phyloP scores from a whole-genome alignment of 2,888 invertebrate species.

The Andrena fulva region DNA sequence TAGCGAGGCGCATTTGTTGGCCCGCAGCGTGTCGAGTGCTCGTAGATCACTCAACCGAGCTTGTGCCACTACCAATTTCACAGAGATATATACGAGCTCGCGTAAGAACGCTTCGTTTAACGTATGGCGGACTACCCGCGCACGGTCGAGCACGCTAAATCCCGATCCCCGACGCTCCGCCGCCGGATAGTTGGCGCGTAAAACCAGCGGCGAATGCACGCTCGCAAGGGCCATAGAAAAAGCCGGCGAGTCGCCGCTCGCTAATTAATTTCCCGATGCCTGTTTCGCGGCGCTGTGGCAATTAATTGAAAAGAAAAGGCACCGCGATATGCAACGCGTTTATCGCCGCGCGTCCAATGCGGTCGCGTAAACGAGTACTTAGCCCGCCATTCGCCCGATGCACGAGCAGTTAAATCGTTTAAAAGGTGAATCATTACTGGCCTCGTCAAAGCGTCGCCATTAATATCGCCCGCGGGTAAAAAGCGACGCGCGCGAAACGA shows the following conservation, averaged over 20 bases:
- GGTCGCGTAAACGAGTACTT: slow-evolving; percentile 1
- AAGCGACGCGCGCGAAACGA: not conserved
- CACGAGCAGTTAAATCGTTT: slow-evolving; percentile 12
- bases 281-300: slow-evolving; percentile 18
- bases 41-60: slow-evolving; percentile 75
- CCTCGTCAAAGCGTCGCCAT: slow-evolving; percentile 4
- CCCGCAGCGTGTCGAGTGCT: slow-evolving; percentile 74
- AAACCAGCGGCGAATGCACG: slow-evolving; percentile 62
- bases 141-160: slow-evolving; percentile 59
- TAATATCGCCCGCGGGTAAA: slow-evolving; percentile 10
- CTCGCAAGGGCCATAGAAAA: slow-evolving; percentile 41
- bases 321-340: not conserved
- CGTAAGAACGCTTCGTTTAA: slow-evolving; percentile 57
- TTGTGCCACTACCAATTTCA: slow-evolving; percentile 68
- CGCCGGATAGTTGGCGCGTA: slow-evolving; percentile 56
- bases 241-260: slow-evolving; percentile 13
- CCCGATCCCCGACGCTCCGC: slow-evolving; percentile 55
- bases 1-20: slow-evolving; percentile 68
- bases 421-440: slow-evolving; percentile 19
- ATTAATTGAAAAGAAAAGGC: slow-evolving; percentile 37
- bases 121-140: slow-evolving; percentile 30
- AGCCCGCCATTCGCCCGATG: slow-evolving; percentile 2
- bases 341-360: not conserved
- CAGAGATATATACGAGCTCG: slow-evolving; percentile 48
- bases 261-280: slow-evolving; percentile 67